phyloP scores from a whole-genome alignment of 37 sponge, comb jelly and placozoan genomes.

The Cliona cf. orientalis region DNA sequence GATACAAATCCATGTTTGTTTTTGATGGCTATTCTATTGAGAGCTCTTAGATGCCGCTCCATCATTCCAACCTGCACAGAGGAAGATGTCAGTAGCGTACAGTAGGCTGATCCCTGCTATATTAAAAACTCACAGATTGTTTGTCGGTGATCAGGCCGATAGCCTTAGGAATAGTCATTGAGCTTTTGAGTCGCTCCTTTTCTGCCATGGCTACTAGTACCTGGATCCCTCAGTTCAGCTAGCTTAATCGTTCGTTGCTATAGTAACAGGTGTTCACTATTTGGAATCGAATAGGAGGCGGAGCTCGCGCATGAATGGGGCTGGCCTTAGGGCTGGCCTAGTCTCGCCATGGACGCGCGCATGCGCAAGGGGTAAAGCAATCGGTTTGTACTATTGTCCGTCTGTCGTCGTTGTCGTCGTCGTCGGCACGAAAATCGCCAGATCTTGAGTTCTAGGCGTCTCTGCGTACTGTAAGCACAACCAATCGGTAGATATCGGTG shows the following conservation, averaged over 20 bases:
- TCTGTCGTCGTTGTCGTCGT: too few relatives aligned
- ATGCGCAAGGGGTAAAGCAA: too few relatives aligned
- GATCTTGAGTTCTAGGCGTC: too few relatives aligned
- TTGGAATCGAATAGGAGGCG: slow-evolving; percentile 7
- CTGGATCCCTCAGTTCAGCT: not conserved
- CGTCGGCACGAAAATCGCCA: too few relatives aligned
- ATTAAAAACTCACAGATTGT: slow-evolving; percentile 66
- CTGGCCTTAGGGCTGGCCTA: not conserved
- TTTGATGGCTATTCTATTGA: slow-evolving; percentile 56
- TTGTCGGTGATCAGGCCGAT: slow-evolving; percentile 59
- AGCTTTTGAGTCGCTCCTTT: slow-evolving; percentile 1
- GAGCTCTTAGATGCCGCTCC: slow-evolving; percentile 76
- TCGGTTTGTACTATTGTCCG: too few relatives aligned
- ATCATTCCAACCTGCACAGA: slow-evolving; percentile 60
- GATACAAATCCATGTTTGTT: slow-evolving; percentile 83
- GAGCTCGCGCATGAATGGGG: not conserved
- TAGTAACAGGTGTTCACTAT: slow-evolving; percentile 36
- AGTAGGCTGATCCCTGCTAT: not conserved
- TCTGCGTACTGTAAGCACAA: too few relatives aligned
- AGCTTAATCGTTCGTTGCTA: slow-evolving; percentile 21
- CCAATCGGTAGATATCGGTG: too few relatives aligned
- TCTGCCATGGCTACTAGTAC: too few relatives aligned
- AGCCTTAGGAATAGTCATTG: slow-evolving; percentile 62
- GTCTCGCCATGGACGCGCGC: slow-evolving; percentile 17
- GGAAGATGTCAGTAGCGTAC: not conserved